These are phyloP conservation scores for Buphagus erythrorhynchus DNA, from an alignment of 2,797 vertebrate genomes.

Conservation along the genomic window DNA sequence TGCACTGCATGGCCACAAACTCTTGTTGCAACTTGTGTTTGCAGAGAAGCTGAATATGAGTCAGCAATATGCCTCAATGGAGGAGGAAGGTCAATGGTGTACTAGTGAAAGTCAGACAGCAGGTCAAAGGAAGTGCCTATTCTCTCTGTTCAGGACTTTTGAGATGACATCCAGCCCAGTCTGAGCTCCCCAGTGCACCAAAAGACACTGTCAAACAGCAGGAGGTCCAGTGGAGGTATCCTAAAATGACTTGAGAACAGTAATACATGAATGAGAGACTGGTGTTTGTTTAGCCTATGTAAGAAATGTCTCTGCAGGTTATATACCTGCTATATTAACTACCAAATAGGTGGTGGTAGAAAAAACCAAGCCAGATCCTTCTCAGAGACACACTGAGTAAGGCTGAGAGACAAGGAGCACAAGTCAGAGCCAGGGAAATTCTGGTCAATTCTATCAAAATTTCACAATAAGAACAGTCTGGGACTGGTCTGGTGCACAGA, in stretches of 20 bases:
- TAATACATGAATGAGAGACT: background rate
- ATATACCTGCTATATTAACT: background rate
- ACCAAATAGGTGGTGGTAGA: background rate
- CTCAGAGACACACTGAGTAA: background rate
- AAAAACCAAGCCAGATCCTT: background rate
- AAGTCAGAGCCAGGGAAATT: background rate
- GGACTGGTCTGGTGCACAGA: background rate
- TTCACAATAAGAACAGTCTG: background rate
- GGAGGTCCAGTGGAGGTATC: background rate
- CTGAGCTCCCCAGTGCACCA: background rate
- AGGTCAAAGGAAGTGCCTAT: background rate
- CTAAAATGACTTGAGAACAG: background rate
- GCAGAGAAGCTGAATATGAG: background rate
- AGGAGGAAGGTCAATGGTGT: background rate
- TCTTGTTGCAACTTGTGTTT: background rate
- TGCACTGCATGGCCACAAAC: background rate
- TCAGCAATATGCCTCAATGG: background rate
- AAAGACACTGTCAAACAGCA: background rate
- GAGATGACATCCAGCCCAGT: background rate
- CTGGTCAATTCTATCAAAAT: background rate
- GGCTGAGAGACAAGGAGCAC: background rate
- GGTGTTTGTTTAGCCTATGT: background rate
- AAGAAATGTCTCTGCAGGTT: background rate
- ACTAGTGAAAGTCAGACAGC: background rate
- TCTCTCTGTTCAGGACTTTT: background rate